Percentiles rank a stretch among this genome's conserved stretches.
phyloP scores from a whole-genome alignment of 2,797 vertebrate species.

The Myoxocephalus aenaeus region DNA sequence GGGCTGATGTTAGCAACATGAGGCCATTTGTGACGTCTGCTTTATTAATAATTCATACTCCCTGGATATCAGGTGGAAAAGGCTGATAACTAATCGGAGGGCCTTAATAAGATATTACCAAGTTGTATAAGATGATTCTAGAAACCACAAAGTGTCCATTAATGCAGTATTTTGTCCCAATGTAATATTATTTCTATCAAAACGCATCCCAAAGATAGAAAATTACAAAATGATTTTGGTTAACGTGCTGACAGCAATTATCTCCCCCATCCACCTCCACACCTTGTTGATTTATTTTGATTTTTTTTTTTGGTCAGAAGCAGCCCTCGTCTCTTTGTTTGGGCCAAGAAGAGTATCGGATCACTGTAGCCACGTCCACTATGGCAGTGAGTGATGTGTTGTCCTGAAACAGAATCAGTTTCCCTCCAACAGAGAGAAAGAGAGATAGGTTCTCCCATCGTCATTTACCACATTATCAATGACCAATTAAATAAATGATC shows the following conservation, averaged over 20 bases:
- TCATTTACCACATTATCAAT: neutral
- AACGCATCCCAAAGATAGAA: neutral
- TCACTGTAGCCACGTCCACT: constrained; percentile 48
- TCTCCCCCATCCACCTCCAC: neutral
- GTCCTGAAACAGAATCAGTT: constrained; percentile 47
- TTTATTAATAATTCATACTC: constrained; percentile 81
- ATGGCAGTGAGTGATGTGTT: constrained; percentile 48
- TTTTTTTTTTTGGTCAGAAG: constrained; percentile 23
- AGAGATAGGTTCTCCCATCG: neutral
- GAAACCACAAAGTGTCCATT: constrained; percentile 15
- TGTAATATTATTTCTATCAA: neutral
- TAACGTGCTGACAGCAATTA: neutral
- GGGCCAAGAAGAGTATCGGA: constrained; percentile 47
- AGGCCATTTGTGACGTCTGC: constrained; percentile 73
- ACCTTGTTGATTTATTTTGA: constrained; percentile 28
- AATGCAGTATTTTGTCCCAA: neutral
- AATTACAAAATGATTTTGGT: neutral
- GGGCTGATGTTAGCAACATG: constrained; percentile 67
- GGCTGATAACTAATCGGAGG: constrained; percentile 31
- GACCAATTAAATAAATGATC: neutral
- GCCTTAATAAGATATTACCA: constrained; percentile 15
- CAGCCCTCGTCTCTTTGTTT: constrained; percentile 44
- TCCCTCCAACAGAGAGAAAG: constrained; percentile 43
- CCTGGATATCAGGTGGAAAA: constrained; percentile 70
- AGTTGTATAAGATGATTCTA: constrained; percentile 27